Evolutionary conservation across 2,113 vertebrate species (phyloP).

Genomic region (Struthidea cinerea): DNA sequence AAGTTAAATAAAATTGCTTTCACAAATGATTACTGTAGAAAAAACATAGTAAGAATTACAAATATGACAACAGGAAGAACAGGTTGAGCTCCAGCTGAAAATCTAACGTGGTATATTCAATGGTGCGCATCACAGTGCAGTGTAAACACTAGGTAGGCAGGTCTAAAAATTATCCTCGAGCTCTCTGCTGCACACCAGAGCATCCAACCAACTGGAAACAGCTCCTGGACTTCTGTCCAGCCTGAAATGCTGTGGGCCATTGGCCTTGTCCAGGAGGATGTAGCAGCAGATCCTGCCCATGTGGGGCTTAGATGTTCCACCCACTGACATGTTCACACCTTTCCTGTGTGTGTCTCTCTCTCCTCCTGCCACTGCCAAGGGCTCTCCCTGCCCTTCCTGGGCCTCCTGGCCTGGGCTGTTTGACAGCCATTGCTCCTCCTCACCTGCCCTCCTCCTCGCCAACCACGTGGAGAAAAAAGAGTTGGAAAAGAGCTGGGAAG

Average conservation of each 20-base stretch:
- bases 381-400: not conserved
- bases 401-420: not conserved
- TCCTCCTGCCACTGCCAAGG: not conserved
- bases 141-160: not conserved
- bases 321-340: not conserved
- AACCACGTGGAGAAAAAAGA: rapidly evolving
- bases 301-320: not conserved
- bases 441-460: not conserved
- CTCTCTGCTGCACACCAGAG: not conserved
- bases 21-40: not conserved
- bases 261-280: not conserved
- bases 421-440: not conserved
- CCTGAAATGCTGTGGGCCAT: not conserved
- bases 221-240: not conserved
- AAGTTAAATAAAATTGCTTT: not conserved
- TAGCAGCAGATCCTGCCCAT: not conserved
- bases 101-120: not conserved
- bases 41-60: not conserved
- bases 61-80: not conserved
- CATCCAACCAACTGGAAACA: not conserved
- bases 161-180: not conserved
- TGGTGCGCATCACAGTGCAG: not conserved
- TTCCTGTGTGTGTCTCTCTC: not conserved
- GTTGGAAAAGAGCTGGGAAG: not conserved
- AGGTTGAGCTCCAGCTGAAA: not conserved